Conservation (phyloP, 2,113 vertebrate genomes). For the Dermatemys mawii region DNA sequence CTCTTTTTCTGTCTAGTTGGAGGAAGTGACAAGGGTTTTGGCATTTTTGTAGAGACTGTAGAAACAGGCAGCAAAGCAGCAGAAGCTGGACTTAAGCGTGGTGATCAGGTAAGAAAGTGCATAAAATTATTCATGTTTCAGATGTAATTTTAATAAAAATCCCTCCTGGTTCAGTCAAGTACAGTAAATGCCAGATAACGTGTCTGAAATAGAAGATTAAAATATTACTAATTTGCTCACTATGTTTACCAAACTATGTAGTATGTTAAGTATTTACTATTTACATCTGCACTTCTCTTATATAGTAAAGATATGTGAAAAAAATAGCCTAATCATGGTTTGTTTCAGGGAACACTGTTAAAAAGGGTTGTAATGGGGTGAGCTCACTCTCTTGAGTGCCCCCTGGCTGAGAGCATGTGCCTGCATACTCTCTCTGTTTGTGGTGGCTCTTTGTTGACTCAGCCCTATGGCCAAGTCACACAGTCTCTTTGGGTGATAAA, state of each 20-base stretch:
- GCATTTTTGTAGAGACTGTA: conserved; percentile 92
- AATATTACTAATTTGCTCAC: neutral
- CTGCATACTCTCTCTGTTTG: no score
- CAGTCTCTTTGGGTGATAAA: no score
- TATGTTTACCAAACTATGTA: neutral
- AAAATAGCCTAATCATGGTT: neutral
- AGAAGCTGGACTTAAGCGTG: conserved; percentile 93
- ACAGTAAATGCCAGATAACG: neutral
- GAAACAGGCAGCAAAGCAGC: conserved; percentile 90
- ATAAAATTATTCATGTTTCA: neutral
- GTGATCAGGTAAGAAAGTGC: conserved; percentile 87
- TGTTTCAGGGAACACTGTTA: neutral
- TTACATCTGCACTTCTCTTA: neutral
- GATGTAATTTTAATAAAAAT: neutral
- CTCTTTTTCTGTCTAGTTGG: conserved; percentile 90
- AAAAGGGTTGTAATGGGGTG: no score
- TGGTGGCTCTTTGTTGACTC: no score
- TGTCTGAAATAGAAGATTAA: neutral
- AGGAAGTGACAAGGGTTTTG: conserved; percentile 93
- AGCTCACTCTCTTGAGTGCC: no score
- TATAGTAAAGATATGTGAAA: neutral
- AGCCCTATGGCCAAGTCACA: no score
- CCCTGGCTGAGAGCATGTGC: no score
- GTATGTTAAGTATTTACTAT: neutral
- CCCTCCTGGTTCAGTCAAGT: neutral